Percentiles rank a stretch among this genome's conserved stretches.
Conservation (phyloP, 1,140 invertebrate species). For the Nymphalis io region DNA sequence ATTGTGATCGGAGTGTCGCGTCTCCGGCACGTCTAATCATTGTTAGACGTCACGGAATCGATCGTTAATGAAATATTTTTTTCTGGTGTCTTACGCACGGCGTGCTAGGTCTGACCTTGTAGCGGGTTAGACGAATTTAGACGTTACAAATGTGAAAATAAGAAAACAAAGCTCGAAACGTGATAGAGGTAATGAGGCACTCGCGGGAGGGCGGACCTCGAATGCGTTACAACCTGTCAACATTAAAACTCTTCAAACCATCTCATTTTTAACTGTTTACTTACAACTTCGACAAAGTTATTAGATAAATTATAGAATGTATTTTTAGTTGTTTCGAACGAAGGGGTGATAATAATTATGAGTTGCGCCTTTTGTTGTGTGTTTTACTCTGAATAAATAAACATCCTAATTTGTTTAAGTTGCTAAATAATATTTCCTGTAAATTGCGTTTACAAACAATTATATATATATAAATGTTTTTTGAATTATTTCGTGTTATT, state of each 20-base stretch:
- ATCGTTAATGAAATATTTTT: conserved; percentile 70
- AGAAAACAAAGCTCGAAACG: conserved; percentile 37
- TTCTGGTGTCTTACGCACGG: conserved; percentile 61
- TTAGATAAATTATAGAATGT: too few relatives aligned
- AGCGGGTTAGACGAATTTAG: conserved; percentile 52
- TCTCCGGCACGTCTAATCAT: conserved; percentile 19
- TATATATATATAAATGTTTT: too few relatives aligned
- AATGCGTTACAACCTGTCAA: conserved; percentile 1
- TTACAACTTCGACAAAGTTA: background rate
- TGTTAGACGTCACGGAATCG: conserved; percentile 41
- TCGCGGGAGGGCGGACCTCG: conserved; percentile 36
- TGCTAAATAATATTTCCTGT: too few relatives aligned
- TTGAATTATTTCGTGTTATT: too few relatives aligned
- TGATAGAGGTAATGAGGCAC: conserved; percentile 45
- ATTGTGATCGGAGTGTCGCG: background rate
- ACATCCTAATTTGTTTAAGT: too few relatives aligned
- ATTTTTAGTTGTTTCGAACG: too few relatives aligned
- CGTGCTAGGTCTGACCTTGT: conserved; percentile 55
- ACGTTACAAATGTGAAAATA: conserved; percentile 43
- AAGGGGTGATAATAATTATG: too few relatives aligned
- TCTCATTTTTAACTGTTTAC: background rate
- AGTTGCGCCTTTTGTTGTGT: too few relatives aligned
- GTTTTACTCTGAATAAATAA: too few relatives aligned
- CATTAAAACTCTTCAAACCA: background rate
- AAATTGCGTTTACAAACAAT: too few relatives aligned